Base-by-base conservation (phyloP, 64 coral and sea anemone genomes). In the Dendronephthya gigantea region DNA sequence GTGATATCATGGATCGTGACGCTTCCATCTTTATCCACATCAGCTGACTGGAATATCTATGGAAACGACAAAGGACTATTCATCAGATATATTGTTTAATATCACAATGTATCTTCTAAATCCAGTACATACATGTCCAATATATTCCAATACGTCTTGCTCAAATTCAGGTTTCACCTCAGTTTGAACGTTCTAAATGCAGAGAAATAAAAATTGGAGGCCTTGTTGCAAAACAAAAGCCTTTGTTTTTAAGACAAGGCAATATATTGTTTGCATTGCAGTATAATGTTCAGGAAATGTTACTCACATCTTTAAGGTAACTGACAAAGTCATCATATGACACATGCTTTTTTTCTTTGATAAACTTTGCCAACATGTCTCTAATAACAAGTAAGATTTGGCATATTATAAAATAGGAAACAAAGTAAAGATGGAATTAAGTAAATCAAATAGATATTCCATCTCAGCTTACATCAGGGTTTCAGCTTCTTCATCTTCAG, bases 391-490 rank as follows among this genome's bases (percentile, higher is more conserved):
- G n/a, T n/a, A n/a, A n/a, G n/a, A n/a, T n/a, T n/a, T n/a, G n/a
- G n/a, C n/a, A n/a, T n/a, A n/a, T n/a, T 66, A 86, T 37, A 15
- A 29, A 14, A 48, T 27, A 27, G 3, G 27, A 36, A 14, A 72
- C 52, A 19, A 22, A 45, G 41, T 45, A 45, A 45, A 45, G n/a
- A n/a, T n/a, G n/a, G n/a, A n/a, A n/a, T n/a, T 45, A 45, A 45
- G 41, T 45, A 45, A 45, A 45, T 43, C 55, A 32, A 29, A 48
- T 23, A 33, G 1, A 17, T 12, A 81, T 11, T 25, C 1, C 22
- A 40, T 89, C 13, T 36, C 48, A 19, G 68, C 92, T 84, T 69
- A 93, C 92, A 93, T 72, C 11, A 90, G 39, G 34, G 72, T 88
- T 4, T 93, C 32, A 9, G 74, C 17, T 69, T 85, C 82, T 33